A percentile compares a stretch with the other conserved stretches of the same genome.
These are phyloP conservation scores for Atta texana DNA, from an alignment of 1,140 invertebrate species.

Conservation along the genomic window DNA sequence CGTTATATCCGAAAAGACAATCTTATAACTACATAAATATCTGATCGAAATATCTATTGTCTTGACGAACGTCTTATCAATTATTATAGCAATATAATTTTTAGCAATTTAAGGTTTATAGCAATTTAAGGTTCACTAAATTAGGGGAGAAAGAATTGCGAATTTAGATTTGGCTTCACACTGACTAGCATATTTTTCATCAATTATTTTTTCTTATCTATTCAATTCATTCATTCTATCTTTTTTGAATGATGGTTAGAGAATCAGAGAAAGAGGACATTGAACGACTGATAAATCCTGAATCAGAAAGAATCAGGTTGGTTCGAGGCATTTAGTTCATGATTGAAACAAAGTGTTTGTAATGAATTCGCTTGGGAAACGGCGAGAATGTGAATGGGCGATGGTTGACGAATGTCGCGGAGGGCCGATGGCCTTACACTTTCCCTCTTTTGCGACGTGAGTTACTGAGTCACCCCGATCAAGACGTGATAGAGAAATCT, in stretches of 20 bases:
- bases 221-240: not conserved
- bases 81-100: not conserved
- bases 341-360: constrained; percentile 52
- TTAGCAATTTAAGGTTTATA: too few relatives aligned
- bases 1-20: not conserved
- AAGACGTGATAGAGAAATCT: constrained; percentile 69
- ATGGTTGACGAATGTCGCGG: constrained; percentile 50
- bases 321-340: constrained; percentile 27
- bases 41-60: not conserved
- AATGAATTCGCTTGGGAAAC: constrained; percentile 61
- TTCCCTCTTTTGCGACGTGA: constrained; percentile 50
- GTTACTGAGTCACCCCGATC: constrained; percentile 58
- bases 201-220: not conserved
- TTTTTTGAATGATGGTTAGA: not conserved
- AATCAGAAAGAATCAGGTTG: constrained; percentile 14
- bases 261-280: not conserved
- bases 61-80: not conserved
- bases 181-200: not conserved
- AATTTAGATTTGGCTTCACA: not conserved
- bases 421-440: constrained; percentile 52
- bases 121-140: not conserved
- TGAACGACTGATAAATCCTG: not conserved
- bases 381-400: constrained; percentile 57
- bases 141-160: not conserved
- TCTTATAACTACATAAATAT: not conserved